Evolutionary conservation across 2,888 invertebrate genomes (phyloP), one percentile per base, ranked within the genome.

Genomic region (Myathropa florea): DNA sequence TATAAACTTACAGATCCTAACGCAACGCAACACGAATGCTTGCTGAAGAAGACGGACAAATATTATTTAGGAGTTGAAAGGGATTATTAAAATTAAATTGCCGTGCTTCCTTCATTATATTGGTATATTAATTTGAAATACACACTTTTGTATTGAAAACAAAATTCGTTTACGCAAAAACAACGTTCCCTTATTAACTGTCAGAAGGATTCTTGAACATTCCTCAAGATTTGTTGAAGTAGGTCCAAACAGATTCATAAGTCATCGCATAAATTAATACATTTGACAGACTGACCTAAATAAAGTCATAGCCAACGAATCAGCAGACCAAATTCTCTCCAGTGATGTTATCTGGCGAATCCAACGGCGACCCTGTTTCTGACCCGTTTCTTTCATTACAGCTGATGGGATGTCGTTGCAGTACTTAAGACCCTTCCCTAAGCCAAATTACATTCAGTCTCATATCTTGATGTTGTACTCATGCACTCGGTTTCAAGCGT

Each of bases 241-340:
- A 30, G 68, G 68, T 73, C 60, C 65, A 67, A 21, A 14, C 36
- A 67, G 63, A 68, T 59, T 10, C 33, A 61, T 3, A 57, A 57
- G 55, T 65, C 70, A 18, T 57, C 39, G 2, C 33, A 82, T 82
- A 85, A 82, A 77, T 85, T 72, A 82, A 73, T 77, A 68, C 63
- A 55, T 57, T 61, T 65, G 82, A 82, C 82, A 82, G 68, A 26
- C n/a, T 63, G 85, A 85, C 85, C 85, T 81, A 85, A 55, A 85
- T 85, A 77, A 63, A 76, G 72, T 72, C 68, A 61, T 72, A 77
- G 18, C 46, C 80, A 64, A 26, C 23, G 60, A 76, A 60, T 84
- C 70, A 68, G 59, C 67, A 77, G 72, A 77, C 46, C 65, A 85
- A 81, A 77, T 55, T 73, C 64, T 21, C 60, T 65, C 28, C 61